Percentiles rank a stretch among this genome's conserved stretches.
Evolutionary conservation across 2,888 invertebrate genomes (phyloP).

Genomic region (Ptilodon capucinus): DNA sequence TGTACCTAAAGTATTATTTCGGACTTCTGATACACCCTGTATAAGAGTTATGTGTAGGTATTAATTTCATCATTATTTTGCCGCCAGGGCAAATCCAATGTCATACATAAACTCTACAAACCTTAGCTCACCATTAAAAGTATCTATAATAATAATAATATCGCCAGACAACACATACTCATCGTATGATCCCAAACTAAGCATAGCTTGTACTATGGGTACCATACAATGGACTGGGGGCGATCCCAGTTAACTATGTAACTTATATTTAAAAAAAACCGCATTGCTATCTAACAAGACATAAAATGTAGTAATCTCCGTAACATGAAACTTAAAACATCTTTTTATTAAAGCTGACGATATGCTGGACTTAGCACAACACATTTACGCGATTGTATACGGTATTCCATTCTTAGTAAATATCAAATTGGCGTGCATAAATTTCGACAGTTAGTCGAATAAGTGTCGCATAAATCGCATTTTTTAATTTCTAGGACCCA

Average conservation of each 20-base stretch:
- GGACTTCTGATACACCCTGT: too few relatives aligned
- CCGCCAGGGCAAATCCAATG: too few relatives aligned
- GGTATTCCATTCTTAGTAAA: conserved; percentile 1
- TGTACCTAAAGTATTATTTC: too few relatives aligned
- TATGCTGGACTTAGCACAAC: conserved; percentile 3
- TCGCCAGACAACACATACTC: too few relatives aligned
- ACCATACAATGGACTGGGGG: background rate
- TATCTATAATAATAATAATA: too few relatives aligned
- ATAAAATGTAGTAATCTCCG: conserved; percentile 23
- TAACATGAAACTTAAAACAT: conserved; percentile 12
- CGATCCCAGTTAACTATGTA: background rate
- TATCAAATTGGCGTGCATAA: conserved; percentile 1
- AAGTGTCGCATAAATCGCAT: conserved; percentile 7
- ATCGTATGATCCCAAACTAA: too few relatives aligned
- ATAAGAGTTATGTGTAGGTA: too few relatives aligned
- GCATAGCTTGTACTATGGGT: too few relatives aligned
- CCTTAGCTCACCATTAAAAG: too few relatives aligned
- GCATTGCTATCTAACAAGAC: conserved; percentile 5
- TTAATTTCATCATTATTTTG: too few relatives aligned
- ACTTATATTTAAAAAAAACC: conserved; percentile 14
- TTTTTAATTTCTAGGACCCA: conserved; percentile 11
- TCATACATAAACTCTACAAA: too few relatives aligned
- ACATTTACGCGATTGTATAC: conserved; percentile 3
- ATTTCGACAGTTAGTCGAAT: conserved; percentile 1
- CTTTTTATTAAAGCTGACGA: conserved; percentile 10